phyloP scores from a whole-genome alignment of 2,113 vertebrate species.

The Rhinoptilus africanus region DNA sequence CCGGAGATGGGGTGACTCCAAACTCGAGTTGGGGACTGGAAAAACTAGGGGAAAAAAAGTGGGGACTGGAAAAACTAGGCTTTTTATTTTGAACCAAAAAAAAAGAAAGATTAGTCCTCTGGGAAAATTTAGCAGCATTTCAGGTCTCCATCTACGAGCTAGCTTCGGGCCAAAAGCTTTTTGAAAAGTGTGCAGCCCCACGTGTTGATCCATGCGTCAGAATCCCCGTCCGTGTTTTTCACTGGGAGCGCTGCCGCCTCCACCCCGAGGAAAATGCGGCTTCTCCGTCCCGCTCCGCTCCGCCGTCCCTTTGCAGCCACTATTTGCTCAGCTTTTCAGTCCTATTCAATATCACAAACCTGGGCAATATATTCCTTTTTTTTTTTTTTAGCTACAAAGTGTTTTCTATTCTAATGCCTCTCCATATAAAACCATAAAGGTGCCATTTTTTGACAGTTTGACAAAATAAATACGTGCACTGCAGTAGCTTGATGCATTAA shows the following conservation, averaged over 20 bases:
- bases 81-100: background rate
- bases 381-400: background rate
- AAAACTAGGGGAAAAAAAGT: too few relatives aligned
- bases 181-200: background rate
- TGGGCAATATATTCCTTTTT: background rate
- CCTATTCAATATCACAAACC: background rate
- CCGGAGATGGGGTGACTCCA: background rate
- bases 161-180: background rate
- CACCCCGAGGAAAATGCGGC: background rate
- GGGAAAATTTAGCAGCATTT: background rate
- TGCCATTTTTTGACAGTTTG: slow-evolving; percentile 34
- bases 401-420: background rate
- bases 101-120: background rate
- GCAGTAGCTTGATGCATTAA: background rate
- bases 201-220: background rate
- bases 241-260: accelerated
- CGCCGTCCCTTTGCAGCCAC: accelerated
- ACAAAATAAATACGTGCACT: background rate
- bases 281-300: background rate
- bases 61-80: background rate
- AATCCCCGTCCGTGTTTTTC: background rate
- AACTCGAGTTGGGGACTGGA: background rate
- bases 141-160: background rate
- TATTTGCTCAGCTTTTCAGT: background rate
- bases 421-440: background rate